A percentile compares a stretch with the other conserved stretches of the same genome.
Evolutionary conservation across 2,797 vertebrate species (phyloP).

Genomic region (Tiaroga cobitis): DNA sequence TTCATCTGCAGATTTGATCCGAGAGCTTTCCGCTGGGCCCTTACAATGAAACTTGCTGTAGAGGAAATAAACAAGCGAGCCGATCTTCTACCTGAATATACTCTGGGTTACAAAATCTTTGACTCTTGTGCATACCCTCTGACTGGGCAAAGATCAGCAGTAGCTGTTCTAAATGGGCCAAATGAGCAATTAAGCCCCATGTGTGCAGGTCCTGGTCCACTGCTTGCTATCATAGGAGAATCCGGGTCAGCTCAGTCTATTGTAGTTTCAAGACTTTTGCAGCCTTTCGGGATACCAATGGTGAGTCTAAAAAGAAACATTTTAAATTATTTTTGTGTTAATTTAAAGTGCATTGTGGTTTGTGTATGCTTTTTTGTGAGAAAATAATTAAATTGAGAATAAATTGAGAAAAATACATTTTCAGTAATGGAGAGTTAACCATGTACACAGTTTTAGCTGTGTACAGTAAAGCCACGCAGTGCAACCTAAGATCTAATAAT

Average conservation of each 20-base stretch:
- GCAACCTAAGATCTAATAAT: background rate
- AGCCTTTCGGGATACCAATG: slow-evolving; percentile 77
- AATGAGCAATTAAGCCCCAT: slow-evolving; percentile 59
- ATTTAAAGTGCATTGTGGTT: background rate
- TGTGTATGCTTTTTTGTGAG: slow-evolving; percentile 2
- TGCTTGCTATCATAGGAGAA: slow-evolving; percentile 76
- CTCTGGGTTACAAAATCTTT: slow-evolving; percentile 79
- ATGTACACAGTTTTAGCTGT: background rate
- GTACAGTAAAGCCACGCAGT: background rate
- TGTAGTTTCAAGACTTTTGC: slow-evolving; percentile 76
- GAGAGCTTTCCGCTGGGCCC: slow-evolving; percentile 77
- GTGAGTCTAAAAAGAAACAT: slow-evolving; percentile 52
- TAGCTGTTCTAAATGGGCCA: slow-evolving; percentile 72
- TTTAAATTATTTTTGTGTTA: background rate
- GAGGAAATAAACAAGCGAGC: slow-evolving; percentile 75
- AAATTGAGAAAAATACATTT: no score
- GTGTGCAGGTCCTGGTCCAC: slow-evolving; percentile 68
- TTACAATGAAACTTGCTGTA: slow-evolving; percentile 78
- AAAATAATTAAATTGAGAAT: background rate
- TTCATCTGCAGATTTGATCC: slow-evolving; percentile 73
- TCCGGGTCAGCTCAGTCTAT: slow-evolving; percentile 81
- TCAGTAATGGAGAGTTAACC: background rate
- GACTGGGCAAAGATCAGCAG: slow-evolving; percentile 75
- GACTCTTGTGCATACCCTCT: slow-evolving; percentile 80
- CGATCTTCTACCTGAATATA: slow-evolving; percentile 71